Conservation (phyloP, 2,888 invertebrate species). For the Onthophagus sagittarius region DNA sequence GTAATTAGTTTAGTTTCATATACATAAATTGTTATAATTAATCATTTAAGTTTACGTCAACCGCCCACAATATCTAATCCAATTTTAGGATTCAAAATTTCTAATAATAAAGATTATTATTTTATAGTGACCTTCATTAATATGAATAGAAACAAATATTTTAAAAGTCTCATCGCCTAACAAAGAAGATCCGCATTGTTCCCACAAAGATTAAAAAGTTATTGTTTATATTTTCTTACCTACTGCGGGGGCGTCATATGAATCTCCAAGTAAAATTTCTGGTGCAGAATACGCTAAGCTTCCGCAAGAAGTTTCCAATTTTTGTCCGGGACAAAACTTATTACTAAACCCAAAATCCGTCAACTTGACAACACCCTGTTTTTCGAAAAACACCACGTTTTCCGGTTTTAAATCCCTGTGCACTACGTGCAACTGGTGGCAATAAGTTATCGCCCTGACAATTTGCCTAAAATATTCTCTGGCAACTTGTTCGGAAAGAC, state of each 20-base stretch:
- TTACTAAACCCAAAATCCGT: slow-evolving; percentile 99
- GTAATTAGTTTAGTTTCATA: too few species aligned
- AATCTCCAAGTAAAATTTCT: slow-evolving; percentile 96
- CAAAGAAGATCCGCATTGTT: too few species aligned
- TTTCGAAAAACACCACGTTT: slow-evolving; percentile 99
- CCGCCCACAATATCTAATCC: too few species aligned
- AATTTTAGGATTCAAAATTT: too few species aligned
- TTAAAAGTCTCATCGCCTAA: too few species aligned
- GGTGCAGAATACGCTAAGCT: slow-evolving; percentile 98
- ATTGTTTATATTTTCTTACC: slow-evolving; percentile 54
- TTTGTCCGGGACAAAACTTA: slow-evolving; percentile 92
- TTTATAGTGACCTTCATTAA: too few species aligned
- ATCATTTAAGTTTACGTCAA: too few species aligned
- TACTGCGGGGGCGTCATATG: slow-evolving; percentile 98
- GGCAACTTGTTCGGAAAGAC: slow-evolving; percentile 77
- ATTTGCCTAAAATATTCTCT: slow-evolving; percentile 95
- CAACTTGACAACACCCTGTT: slow-evolving; percentile 92
- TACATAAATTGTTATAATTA: too few species aligned
- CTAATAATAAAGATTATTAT: too few species aligned
- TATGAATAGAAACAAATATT: too few species aligned
- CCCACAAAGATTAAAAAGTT: not conserved
- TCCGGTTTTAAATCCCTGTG: slow-evolving; percentile 97
- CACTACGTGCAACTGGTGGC: slow-evolving; percentile 86
- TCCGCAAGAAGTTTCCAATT: slow-evolving; percentile 96
- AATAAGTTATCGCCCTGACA: slow-evolving; percentile 95